A percentile compares a stretch with the other conserved stretches of the same genome.
Evolutionary conservation across 2,888 invertebrate species (phyloP).

Genomic region (Clunio marinus): DNA sequence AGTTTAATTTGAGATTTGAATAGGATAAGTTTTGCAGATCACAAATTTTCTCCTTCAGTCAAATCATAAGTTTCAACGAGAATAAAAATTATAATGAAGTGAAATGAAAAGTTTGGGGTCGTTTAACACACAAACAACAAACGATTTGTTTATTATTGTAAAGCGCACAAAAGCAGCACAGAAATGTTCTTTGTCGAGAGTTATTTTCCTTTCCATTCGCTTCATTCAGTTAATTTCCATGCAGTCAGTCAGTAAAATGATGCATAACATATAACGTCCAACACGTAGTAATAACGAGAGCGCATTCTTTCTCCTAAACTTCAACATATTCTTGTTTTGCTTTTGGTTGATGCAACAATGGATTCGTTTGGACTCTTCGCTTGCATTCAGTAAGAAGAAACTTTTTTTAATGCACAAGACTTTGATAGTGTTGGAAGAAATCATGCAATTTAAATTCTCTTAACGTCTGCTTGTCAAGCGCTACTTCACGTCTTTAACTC

Average conservation of each 20-base stretch:
- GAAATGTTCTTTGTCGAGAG: not conserved
- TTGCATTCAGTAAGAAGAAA: not conserved
- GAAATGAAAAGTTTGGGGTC: not conserved
- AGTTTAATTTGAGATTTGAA: too few species aligned
- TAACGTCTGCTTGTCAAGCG: conserved; percentile 1
- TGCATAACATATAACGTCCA: conserved; percentile 34
- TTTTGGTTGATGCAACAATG: conserved; percentile 3
- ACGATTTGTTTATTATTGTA: conserved; percentile 36
- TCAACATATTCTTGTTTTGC: not conserved
- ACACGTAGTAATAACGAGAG: conserved; percentile 27
- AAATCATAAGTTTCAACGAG: too few species aligned
- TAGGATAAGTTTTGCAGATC: too few species aligned
- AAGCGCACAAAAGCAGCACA: conserved; percentile 24
- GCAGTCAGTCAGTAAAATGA: conserved; percentile 15
- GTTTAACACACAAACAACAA: conserved; percentile 19
- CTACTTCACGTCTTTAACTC: conserved; percentile 21
- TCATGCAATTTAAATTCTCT: conserved; percentile 13
- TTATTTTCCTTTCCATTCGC: not conserved
- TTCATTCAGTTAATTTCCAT: not conserved
- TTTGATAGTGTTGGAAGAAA: too few species aligned
- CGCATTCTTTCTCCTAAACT: not conserved
- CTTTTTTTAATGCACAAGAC: not conserved
- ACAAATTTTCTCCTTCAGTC: too few species aligned
- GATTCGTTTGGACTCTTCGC: conserved; percentile 11
- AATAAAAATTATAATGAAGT: too few species aligned